These are phyloP conservation scores for Nomada lathburiana DNA, from an alignment of 2,888 invertebrate species.

Conservation along the genomic window DNA sequence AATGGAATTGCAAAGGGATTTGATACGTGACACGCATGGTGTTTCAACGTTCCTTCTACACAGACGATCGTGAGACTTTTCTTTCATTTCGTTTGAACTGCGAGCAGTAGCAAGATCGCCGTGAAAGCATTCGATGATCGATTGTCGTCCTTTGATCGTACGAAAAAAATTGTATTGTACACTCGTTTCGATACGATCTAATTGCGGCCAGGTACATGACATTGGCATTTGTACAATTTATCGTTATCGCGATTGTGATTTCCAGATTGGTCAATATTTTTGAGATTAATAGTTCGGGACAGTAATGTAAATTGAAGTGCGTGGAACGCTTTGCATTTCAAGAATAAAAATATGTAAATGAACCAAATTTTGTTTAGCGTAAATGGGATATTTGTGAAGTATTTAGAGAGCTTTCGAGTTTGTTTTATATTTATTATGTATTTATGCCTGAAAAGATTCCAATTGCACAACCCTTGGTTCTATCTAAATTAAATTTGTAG, in stretches of 20 bases:
- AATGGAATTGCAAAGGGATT: constrained; percentile 30
- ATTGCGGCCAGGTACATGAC: background rate
- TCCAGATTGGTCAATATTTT: background rate
- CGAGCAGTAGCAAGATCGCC: background rate
- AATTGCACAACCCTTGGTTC: too few species aligned
- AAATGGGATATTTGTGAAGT: too few species aligned
- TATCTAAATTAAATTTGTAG: too few species aligned
- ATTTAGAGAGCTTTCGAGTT: too few species aligned
- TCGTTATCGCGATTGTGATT: background rate
- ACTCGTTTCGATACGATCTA: background rate
- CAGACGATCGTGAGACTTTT: background rate
- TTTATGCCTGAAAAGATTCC: too few species aligned
- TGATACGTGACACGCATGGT: constrained; percentile 46
- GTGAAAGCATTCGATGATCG: background rate
- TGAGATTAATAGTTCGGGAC: background rate
- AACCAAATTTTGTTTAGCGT: too few species aligned
- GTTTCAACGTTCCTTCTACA: constrained; percentile 6
- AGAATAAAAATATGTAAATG: too few species aligned
- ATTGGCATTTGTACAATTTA: background rate
- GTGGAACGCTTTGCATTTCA: too few species aligned
- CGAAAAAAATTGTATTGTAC: background rate
- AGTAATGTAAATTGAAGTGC: too few species aligned
- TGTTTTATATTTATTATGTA: too few species aligned
- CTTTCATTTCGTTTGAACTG: background rate
- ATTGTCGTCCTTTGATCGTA: background rate